A percentile compares a stretch with the other conserved stretches of the same genome.
These are phyloP conservation scores for Albula glossodonta DNA, from an alignment of 2,113 vertebrate genomes.

Conservation along the genomic window DNA sequence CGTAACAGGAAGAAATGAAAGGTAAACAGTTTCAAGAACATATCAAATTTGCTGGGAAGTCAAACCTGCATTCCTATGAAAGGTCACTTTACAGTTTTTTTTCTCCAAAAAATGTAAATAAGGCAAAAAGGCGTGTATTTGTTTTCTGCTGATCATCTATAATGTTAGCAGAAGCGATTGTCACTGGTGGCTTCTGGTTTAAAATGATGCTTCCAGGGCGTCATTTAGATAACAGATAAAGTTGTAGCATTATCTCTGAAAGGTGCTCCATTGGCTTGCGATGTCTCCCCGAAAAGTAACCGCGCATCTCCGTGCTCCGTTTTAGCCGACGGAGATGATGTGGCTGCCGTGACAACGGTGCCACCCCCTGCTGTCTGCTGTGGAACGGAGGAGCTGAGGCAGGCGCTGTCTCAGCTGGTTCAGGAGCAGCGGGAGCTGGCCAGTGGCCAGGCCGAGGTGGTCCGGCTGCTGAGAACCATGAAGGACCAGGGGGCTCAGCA, in stretches of 20 bases:
- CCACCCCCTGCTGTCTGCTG: slow-evolving; percentile 19
- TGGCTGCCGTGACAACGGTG: slow-evolving; percentile 2
- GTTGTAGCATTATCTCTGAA: too few species aligned
- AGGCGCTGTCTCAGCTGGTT: slow-evolving; percentile 44
- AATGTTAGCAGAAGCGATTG: too few species aligned
- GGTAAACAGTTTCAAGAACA: background rate
- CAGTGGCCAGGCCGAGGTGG: slow-evolving; percentile 45
- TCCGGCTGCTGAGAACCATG: slow-evolving; percentile 47
- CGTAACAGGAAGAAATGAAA: background rate
- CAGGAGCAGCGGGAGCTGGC: slow-evolving; percentile 49
- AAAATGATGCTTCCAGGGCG: too few species aligned
- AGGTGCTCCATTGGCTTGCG: too few species aligned
- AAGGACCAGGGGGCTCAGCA: slow-evolving; percentile 50
- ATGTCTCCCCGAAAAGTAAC: background rate
- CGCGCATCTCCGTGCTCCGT: background rate
- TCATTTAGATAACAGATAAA: too few species aligned
- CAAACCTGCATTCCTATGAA: too few species aligned
- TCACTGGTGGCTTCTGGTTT: too few species aligned
- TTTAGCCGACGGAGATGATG: background rate
- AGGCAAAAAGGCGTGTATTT: too few species aligned
- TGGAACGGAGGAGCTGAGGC: slow-evolving; percentile 17
- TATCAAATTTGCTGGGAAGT: too few species aligned
- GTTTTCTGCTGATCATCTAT: too few species aligned
- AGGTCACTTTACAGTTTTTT: too few species aligned
- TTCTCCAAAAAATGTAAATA: too few species aligned